phyloP scores from a whole-genome alignment of 2,797 vertebrate species.

The Enoplosus armatus region DNA sequence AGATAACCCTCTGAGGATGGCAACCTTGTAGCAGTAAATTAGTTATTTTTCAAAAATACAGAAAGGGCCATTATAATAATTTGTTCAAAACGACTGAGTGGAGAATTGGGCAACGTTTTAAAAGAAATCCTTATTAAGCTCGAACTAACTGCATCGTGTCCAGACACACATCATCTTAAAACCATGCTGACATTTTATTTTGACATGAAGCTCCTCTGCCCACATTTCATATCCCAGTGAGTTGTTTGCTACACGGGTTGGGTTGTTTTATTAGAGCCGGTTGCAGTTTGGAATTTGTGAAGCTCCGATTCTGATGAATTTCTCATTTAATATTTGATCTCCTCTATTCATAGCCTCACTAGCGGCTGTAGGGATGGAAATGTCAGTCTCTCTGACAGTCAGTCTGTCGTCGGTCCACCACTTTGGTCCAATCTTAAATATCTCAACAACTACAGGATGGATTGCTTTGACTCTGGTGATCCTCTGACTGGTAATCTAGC shows the following conservation, averaged over 20 bases:
- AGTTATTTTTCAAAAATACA: slow-evolving; percentile 39
- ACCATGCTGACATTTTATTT: slow-evolving; percentile 21
- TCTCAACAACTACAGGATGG: not conserved
- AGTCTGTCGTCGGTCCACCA: not conserved
- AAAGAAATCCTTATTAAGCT: slow-evolving; percentile 15
- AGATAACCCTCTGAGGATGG: slow-evolving; percentile 41
- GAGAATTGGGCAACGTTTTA: slow-evolving; percentile 1
- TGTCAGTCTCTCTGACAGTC: not conserved
- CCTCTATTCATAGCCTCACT: not conserved
- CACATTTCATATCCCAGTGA: slow-evolving; percentile 30
- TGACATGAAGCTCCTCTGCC: slow-evolving; percentile 10
- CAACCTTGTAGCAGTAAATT: slow-evolving; percentile 40
- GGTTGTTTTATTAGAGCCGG: not conserved
- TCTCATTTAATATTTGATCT: not conserved
- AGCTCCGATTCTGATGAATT: not conserved
- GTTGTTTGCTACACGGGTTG: not conserved
- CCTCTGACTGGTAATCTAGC: not conserved
- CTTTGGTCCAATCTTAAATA: not conserved
- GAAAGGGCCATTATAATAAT: slow-evolving; percentile 32
- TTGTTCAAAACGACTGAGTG: slow-evolving; percentile 29
- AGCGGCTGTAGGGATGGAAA: not conserved
- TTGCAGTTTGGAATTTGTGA: not conserved
- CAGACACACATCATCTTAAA: slow-evolving; percentile 33
- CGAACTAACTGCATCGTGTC: slow-evolving; percentile 11
- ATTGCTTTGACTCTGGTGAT: not conserved